phyloP scores from a whole-genome alignment of 2,888 invertebrate species.

The Pseudoips prasinana region DNA sequence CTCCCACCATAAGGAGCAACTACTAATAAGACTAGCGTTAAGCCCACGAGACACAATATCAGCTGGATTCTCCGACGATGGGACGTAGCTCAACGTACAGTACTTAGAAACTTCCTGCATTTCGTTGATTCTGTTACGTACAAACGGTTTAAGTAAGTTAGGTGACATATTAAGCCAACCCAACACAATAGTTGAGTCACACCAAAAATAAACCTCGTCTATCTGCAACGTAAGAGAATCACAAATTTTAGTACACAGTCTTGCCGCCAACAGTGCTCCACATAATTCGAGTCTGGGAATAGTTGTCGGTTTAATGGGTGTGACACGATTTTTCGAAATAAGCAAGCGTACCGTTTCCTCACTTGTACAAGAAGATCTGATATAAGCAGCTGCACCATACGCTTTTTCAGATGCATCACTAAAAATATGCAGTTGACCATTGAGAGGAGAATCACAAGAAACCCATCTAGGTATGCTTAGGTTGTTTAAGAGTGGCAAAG shows the following conservation, averaged over 20 bases:
- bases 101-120: no score
- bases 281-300: neutral
- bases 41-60: conserved; percentile 1
- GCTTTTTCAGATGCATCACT: conserved; percentile 3
- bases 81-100: neutral
- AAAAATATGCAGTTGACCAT: conserved; percentile 6
- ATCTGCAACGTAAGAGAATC: no score
- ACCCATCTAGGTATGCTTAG: conserved; percentile 6
- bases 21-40: neutral
- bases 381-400: neutral
- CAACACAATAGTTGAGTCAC: no score
- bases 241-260: no score
- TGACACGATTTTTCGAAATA: neutral
- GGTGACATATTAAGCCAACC: no score
- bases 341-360: no score
- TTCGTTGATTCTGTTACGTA: no score
- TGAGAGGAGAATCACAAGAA: neutral
- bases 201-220: no score
- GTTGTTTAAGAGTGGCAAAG: neutral
- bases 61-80: neutral
- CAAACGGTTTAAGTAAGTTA: no score
- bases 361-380: neutral
- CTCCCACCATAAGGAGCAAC: neutral
- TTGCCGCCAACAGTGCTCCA: neutral
- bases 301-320: neutral